Conservation (phyloP, 1,140 invertebrate species). For the Vollenhovia emeryi region DNA sequence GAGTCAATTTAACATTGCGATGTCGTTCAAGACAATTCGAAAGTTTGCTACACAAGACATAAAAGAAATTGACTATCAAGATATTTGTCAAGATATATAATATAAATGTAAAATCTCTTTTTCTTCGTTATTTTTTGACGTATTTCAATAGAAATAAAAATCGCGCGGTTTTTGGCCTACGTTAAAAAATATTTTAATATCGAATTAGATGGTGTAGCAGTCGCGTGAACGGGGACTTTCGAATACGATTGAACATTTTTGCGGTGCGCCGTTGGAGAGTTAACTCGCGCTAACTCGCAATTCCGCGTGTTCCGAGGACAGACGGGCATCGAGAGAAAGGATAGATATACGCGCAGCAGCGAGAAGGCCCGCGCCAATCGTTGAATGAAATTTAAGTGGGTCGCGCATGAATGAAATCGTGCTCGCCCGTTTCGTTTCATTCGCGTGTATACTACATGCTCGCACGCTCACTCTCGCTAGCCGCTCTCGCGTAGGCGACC, state of each 20-base stretch:
- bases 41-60: no score
- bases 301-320: constrained; percentile 35
- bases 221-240: not conserved
- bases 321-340: constrained; percentile 65
- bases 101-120: no score
- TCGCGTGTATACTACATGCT: constrained; percentile 16
- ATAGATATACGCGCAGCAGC: constrained; percentile 56
- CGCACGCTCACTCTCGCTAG: constrained; percentile 27
- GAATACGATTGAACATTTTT: not conserved
- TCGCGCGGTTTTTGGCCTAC: not conserved
- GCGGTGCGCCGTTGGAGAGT: not conserved
- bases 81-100: no score
- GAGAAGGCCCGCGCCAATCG: constrained; percentile 59
- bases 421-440: constrained; percentile 42
- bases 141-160: not conserved
- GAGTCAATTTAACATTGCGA: not conserved
- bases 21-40: no score
- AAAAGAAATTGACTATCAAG: no score
- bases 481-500: constrained; percentile 74
- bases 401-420: constrained; percentile 79
- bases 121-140: no score
- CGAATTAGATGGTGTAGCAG: not conserved
- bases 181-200: not conserved
- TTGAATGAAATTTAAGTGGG: constrained; percentile 80
- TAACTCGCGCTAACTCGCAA: constrained; percentile 14